Conservation (phyloP, 2,797 vertebrate genomes). For the Etheostoma nigrum region DNA sequence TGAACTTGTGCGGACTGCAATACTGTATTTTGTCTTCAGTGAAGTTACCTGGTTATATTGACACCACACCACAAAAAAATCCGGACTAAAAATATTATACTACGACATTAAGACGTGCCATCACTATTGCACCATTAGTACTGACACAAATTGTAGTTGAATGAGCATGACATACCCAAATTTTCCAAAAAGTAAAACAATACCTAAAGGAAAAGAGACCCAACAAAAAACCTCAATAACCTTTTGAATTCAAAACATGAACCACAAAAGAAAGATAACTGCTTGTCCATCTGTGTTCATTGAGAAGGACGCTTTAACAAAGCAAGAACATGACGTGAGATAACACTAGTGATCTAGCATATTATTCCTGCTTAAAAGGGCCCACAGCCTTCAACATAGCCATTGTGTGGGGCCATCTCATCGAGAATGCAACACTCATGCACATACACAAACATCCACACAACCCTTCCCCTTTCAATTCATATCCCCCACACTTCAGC, state of each 20-base stretch:
- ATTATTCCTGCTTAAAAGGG: constrained; percentile 61
- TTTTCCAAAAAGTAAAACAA: background rate
- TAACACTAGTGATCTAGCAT: constrained; percentile 48
- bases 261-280: constrained; percentile 30
- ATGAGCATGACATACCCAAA: background rate
- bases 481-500: constrained; percentile 54
- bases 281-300: constrained; percentile 21
- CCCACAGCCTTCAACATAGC: constrained; percentile 71
- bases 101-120: background rate
- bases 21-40: background rate
- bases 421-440: constrained; percentile 69
- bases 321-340: constrained; percentile 29
- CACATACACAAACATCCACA: constrained; percentile 64
- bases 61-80: background rate
- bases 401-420: constrained; percentile 66
- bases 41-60: background rate
- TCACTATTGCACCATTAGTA: background rate
- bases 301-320: constrained; percentile 48
- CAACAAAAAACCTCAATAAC: background rate
- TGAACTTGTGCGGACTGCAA: constrained; percentile 6
- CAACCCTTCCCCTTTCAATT: constrained; percentile 63
- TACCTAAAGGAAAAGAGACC: background rate
- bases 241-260: constrained; percentile 23
- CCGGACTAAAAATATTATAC: background rate
- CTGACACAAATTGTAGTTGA: background rate